These are phyloP conservation scores for Distichodus sexfasciatus DNA, from an alignment of 2,797 vertebrate species.

Conservation along the genomic window DNA sequence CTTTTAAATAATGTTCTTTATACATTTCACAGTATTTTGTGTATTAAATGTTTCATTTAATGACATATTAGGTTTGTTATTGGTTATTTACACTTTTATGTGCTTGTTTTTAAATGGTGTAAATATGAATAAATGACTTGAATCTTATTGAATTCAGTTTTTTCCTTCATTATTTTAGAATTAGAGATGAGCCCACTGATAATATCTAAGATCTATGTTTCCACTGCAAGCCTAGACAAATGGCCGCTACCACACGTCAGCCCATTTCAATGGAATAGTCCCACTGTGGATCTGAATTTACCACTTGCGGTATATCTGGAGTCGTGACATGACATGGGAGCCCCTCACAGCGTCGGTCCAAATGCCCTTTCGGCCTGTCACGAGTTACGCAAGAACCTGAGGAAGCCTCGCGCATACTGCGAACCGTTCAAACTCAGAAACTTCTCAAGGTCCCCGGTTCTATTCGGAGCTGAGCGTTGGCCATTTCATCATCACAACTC, in stretches of 20 bases:
- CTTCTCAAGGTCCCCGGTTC: background rate
- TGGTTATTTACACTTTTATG: too few relatives aligned
- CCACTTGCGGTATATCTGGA: slow-evolving; percentile 14
- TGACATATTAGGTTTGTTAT: too few relatives aligned
- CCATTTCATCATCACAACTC: slow-evolving; percentile 11
- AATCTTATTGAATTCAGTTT: slow-evolving; percentile 2
- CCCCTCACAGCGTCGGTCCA: slow-evolving; percentile 9
- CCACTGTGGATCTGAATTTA: slow-evolving; percentile 11
- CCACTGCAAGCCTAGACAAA: slow-evolving; percentile 2
- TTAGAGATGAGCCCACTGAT: slow-evolving; percentile 8
- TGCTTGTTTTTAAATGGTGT: too few relatives aligned
- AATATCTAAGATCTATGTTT: slow-evolving; percentile 31
- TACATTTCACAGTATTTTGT: too few relatives aligned
- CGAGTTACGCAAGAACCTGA: slow-evolving; percentile 2
- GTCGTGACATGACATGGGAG: slow-evolving; percentile 20
- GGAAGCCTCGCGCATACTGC: background rate
- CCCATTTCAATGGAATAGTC: slow-evolving; percentile 46
- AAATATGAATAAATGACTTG: background rate
- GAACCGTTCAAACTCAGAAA: background rate
- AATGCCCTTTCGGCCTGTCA: slow-evolving; percentile 18
- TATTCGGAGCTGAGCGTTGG: too few relatives aligned
- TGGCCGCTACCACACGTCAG: background rate
- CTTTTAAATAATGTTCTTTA: too few relatives aligned
- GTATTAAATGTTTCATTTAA: too few relatives aligned
- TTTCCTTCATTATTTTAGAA: slow-evolving; percentile 1